These are phyloP conservation scores for Brevimyrus niger DNA, from an alignment of 2,113 vertebrate genomes.

Conservation along the genomic window DNA sequence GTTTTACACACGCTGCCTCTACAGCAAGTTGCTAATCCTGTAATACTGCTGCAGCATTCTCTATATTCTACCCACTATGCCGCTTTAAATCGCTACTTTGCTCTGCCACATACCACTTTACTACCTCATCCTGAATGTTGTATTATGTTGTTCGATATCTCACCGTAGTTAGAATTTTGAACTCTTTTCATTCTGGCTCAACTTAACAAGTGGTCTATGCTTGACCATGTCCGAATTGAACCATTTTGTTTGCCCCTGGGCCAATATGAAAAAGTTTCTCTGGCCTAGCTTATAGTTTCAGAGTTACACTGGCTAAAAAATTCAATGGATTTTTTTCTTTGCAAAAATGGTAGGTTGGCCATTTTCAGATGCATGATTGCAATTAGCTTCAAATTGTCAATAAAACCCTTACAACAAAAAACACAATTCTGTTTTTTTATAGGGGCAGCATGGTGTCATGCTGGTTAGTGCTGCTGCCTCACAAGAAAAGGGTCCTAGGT, in stretches of 20 bases:
- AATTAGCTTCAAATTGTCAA: not conserved
- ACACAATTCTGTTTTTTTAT: not conserved
- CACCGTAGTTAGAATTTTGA: not conserved
- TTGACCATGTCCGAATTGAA: not conserved
- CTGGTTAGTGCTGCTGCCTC: too few species aligned
- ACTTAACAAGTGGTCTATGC: not conserved
- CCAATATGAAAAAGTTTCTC: not conserved
- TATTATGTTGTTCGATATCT: not conserved
- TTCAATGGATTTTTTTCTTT: not conserved
- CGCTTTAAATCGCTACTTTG: not conserved
- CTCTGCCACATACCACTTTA: not conserved
- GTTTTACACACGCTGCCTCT: not conserved
- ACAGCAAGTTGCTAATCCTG: not conserved
- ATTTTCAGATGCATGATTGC: not conserved
- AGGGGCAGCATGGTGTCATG: too few species aligned
- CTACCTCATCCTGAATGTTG: not conserved
- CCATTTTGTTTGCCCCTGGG: not conserved
- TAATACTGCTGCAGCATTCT: not conserved
- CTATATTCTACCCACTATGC: not conserved
- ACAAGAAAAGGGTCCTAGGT: too few species aligned
- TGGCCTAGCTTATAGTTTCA: not conserved
- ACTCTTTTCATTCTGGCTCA: not conserved
- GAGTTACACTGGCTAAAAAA: not conserved
- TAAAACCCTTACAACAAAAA: not conserved
- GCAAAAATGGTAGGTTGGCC: not conserved